phyloP scores from a whole-genome alignment of 2,797 vertebrate species.

The Pelobates cultripes region DNA sequence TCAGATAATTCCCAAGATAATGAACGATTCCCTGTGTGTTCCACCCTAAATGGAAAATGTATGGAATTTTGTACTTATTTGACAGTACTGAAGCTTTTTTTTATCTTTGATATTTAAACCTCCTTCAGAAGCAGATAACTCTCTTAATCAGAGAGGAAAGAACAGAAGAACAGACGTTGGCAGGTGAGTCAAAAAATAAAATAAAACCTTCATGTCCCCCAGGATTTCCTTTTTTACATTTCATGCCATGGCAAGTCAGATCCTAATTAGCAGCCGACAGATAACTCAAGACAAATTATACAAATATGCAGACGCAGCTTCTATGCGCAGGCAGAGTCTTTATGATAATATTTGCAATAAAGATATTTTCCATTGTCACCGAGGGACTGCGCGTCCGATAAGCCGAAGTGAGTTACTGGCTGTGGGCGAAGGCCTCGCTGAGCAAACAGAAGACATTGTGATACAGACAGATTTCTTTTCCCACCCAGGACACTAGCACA shows the following conservation, averaged over 20 bases:
- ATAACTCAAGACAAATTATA: conserved; percentile 60
- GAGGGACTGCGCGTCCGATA: conserved; percentile 61
- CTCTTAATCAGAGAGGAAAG: conserved; percentile 15
- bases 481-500: background rate
- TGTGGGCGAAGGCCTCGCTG: conserved; percentile 48
- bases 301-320: conserved; percentile 61
- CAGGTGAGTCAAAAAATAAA: conserved; percentile 31
- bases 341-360: conserved; percentile 66
- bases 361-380: conserved; percentile 60
- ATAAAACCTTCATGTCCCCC: background rate
- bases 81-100: background rate
- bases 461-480: conserved; percentile 57
- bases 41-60: background rate
- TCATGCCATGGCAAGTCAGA: conserved; percentile 59
- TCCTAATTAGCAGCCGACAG: conserved; percentile 66
- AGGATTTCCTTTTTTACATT: conserved; percentile 50
- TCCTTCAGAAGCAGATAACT: background rate
- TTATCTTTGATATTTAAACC: conserved; percentile 17
- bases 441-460: conserved; percentile 65
- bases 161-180: conserved; percentile 18
- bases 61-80: background rate
- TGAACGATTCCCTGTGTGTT: background rate
- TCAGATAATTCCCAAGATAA: background rate
- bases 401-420: conserved; percentile 60
- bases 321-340: conserved; percentile 46